These are phyloP conservation scores for Indicator maculatus DNA, from an alignment of 2,113 vertebrate species.

Conservation along the genomic window DNA sequence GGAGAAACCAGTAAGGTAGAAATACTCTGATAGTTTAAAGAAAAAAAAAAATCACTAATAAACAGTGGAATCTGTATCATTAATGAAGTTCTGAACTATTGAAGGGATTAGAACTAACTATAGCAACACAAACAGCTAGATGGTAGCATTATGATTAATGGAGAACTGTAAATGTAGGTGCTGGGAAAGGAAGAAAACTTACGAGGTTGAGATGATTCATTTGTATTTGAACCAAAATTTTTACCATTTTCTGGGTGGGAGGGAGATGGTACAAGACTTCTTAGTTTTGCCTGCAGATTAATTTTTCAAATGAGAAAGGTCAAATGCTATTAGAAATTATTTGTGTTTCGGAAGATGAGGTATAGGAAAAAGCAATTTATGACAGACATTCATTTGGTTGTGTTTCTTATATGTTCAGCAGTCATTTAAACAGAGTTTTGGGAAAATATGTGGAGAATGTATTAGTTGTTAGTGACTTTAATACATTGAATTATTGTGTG, in stretches of 20 bases:
- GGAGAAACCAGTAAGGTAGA: background rate
- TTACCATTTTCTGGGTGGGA: background rate
- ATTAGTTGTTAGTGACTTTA: background rate
- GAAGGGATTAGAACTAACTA: background rate
- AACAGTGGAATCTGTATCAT: background rate
- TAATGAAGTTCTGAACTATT: background rate
- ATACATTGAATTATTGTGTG: background rate
- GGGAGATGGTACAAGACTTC: background rate
- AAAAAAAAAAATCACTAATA: background rate
- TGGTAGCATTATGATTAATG: background rate
- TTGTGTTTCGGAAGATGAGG: background rate
- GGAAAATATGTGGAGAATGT: background rate
- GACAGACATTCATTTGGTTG: slow-evolving; percentile 9
- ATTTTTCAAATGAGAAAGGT: background rate
- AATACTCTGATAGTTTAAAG: background rate
- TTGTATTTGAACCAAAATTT: background rate
- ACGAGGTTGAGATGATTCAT: background rate
- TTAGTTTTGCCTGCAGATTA: background rate
- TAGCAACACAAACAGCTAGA: background rate
- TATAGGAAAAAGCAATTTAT: slow-evolving; percentile 3
- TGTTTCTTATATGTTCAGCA: background rate
- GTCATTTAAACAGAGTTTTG: background rate
- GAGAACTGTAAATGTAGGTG: background rate
- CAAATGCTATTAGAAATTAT: background rate
- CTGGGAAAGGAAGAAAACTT: background rate